A percentile compares a stretch with the other conserved stretches of the same genome.
phyloP scores from a whole-genome alignment of 2,797 vertebrate genomes.

The Botia kubotai region DNA sequence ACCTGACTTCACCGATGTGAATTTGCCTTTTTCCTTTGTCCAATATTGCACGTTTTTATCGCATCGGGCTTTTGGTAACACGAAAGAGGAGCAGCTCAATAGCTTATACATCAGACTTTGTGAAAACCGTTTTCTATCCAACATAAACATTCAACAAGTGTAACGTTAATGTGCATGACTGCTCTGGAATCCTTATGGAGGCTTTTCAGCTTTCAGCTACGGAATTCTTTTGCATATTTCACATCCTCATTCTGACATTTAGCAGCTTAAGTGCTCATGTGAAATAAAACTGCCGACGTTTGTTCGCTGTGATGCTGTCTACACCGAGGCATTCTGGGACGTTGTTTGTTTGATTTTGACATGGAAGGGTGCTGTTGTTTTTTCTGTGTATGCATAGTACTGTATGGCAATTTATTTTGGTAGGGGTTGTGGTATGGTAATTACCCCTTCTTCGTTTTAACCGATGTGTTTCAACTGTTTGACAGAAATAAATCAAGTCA shows the following conservation, averaged over 20 bases:
- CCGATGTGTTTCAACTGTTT: slow-evolving; percentile 34
- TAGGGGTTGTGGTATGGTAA: slow-evolving; percentile 36
- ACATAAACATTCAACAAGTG: background rate
- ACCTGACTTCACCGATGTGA: background rate
- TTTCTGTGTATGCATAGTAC: background rate
- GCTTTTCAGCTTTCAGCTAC: background rate
- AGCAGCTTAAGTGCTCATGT: background rate
- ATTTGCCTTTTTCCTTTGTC: background rate
- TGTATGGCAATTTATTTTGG: slow-evolving; percentile 24
- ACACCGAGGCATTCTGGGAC: background rate
- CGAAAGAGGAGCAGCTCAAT: background rate
- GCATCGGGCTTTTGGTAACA: background rate
- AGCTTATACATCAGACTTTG: background rate
- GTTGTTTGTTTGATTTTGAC: slow-evolving; percentile 1
- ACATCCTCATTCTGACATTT: slow-evolving; percentile 7
- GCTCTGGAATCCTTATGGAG: slow-evolving; percentile 1
- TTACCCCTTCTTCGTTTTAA: slow-evolving; percentile 42
- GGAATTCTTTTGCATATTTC: slow-evolving; percentile 16
- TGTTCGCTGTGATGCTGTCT: background rate
- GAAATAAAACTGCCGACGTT: background rate
- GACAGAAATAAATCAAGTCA: slow-evolving; percentile 53
- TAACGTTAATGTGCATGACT: background rate
- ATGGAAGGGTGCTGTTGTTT: background rate
- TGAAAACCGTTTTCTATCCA: background rate
- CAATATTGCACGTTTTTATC: background rate